Conservation (phyloP, 1,140 invertebrate species). For the Tetramorium alpestre region DNA sequence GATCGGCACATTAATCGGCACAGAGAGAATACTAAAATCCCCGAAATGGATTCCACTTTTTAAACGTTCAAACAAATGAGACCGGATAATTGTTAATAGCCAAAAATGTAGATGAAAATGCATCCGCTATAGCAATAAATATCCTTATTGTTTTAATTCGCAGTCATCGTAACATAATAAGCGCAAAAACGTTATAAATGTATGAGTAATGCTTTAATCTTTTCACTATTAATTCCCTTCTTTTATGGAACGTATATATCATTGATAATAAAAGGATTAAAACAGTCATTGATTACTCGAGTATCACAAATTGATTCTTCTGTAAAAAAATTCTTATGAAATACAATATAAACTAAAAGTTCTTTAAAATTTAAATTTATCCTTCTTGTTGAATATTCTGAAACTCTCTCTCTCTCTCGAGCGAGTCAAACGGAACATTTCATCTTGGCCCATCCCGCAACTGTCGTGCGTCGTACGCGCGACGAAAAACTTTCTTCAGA, state of each 20-base stretch:
- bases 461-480: conserved; percentile 10
- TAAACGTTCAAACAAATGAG: conserved; percentile 13
- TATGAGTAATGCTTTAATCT: neutral
- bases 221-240: neutral
- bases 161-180: conserved; percentile 1
- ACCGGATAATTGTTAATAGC: conserved; percentile 8
- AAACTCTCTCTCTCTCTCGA: conserved; percentile 4
- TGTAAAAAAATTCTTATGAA: neutral
- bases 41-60: neutral
- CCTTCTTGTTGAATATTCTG: neutral
- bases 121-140: neutral
- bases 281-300: neutral
- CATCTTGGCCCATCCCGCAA: neutral
- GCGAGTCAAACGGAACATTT: neutral
- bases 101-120: conserved; percentile 11
- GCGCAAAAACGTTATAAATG: neutral
- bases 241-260: neutral
- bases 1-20: conserved; percentile 31
- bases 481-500: conserved; percentile 57
- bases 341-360: neutral
- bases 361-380: neutral
- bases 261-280: neutral
- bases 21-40: conserved; percentile 1
- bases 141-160: conserved; percentile 19
- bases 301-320: neutral